Evolutionary conservation across 2,888 invertebrate species (phyloP), one percentile per base, ranked within the genome.

Genomic region (Erebia ligea): DNA sequence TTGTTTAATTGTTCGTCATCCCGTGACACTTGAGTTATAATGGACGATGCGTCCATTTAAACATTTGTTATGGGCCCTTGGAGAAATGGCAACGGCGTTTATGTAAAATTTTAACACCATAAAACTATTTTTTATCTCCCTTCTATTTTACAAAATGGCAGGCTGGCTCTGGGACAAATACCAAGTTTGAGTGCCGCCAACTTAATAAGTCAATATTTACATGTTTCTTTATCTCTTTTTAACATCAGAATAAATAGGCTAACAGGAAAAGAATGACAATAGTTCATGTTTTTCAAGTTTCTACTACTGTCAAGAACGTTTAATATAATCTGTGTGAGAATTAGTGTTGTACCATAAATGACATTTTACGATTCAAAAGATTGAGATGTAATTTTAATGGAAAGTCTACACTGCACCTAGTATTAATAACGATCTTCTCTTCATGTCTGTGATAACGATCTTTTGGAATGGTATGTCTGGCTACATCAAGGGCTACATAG

Each of bases 11-110:
- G 97, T 94, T 98, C 98, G 96, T 98, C 98, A 96, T 98, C 98
- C 95, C 98, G 97, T 95, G 97, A 97, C 96, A 98, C 98, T 96
- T 98, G 98, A 94, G 98, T 98, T 94, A 98, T 98, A 95, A 98
- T 98, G 97, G 98, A 98, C 97, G 98, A 97, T 96, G 97, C 98
- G 98, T 98, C 98, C 98, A 98, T 98, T 94, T 94, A 94, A 92
- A 93, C 93, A 94, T 94, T 93, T 93, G 91, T 89, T 93, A 90
- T 87, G 87, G 85, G 90, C 88, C 92, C 84, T 90, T 88, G 86
- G 86, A 89, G 82, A 90, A 93, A 91, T 88, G 92, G 93, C 89
- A 92, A 92, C 88, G 84, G 84, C 85, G 88, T 86, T 90, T 87
- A 86, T 86, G 86, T 89, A 85, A 84, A 90, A 92, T 88, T 89